A percentile compares a stretch with the other conserved stretches of the same genome.
These are phyloP conservation scores for Cichladusa arquata DNA, from an alignment of 2,113 vertebrate species.

Conservation along the genomic window DNA sequence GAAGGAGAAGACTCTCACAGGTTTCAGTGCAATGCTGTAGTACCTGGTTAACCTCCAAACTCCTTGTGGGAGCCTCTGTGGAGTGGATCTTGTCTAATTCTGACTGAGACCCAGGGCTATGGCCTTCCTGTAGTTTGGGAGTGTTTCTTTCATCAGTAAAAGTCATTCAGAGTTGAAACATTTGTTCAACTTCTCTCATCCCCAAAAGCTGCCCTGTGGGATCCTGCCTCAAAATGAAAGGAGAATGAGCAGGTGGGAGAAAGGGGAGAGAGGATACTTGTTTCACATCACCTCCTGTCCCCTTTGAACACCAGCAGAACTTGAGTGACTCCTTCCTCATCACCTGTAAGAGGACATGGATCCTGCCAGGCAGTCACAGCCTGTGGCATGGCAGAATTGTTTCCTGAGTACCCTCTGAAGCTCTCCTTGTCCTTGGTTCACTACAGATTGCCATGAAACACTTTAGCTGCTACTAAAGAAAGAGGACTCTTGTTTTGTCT, in stretches of 20 bases:
- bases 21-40: background rate
- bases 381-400: background rate
- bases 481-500: background rate
- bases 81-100: background rate
- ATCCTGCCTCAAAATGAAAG: background rate
- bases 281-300: background rate
- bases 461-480: background rate
- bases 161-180: background rate
- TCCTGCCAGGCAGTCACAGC: background rate
- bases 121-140: background rate
- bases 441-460: background rate
- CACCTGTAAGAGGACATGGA: background rate
- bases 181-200: background rate
- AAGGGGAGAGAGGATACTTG: background rate
- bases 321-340: background rate
- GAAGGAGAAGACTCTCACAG: background rate
- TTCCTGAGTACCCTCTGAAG: background rate
- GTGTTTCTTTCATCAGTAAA: background rate
- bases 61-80: background rate
- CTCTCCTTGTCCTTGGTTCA: background rate
- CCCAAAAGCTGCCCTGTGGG: background rate
- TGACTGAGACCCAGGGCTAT: background rate
- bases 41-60: fast-evolving
- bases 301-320: background rate
- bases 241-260: background rate